Evolutionary conservation across 23 tunicate genomes (phyloP).

Genomic region (Styela clava): DNA sequence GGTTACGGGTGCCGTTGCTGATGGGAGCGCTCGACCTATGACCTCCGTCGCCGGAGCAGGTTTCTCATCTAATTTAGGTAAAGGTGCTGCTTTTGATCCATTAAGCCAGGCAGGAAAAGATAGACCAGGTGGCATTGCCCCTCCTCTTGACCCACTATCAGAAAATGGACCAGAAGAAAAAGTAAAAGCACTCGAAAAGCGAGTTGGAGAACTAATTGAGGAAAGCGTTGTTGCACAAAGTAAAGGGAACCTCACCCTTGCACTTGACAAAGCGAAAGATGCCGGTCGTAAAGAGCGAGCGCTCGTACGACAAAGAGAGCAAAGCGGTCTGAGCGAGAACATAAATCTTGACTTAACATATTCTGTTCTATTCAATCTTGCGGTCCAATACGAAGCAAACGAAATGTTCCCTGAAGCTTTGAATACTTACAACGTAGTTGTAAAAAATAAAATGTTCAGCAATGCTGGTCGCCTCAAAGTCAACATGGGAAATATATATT

Average conservation of each 20-base stretch:
- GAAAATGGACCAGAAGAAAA: constrained; percentile 73
- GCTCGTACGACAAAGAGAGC: constrained; percentile 77
- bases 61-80: constrained; percentile 49
- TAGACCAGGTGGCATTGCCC: constrained; percentile 45
- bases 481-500: constrained; percentile 95
- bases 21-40: constrained; percentile 75
- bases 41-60: constrained; percentile 94
- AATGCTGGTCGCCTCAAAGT: constrained; percentile 92
- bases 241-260: constrained; percentile 42
- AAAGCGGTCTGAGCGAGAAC: constrained; percentile 87
- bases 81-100: constrained; percentile 72
- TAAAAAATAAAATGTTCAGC: constrained; percentile 97
- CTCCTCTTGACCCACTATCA: constrained; percentile 44
- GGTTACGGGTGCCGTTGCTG: constrained; percentile 14
- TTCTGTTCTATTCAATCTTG: constrained; percentile 82
- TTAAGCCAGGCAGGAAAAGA: constrained; percentile 46
- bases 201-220: constrained; percentile 66
- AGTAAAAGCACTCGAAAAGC: constrained; percentile 73
- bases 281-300: constrained; percentile 95
- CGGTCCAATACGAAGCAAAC: constrained; percentile 94
- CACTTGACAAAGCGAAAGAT: constrained; percentile 85
- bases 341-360: constrained; percentile 87
- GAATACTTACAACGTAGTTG: constrained; percentile 86
- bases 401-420: constrained; percentile 94
- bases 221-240: constrained; percentile 74